These are phyloP conservation scores for Nomada ruficornis DNA, from an alignment of 2,888 invertebrate genomes.

Conservation along the genomic window DNA sequence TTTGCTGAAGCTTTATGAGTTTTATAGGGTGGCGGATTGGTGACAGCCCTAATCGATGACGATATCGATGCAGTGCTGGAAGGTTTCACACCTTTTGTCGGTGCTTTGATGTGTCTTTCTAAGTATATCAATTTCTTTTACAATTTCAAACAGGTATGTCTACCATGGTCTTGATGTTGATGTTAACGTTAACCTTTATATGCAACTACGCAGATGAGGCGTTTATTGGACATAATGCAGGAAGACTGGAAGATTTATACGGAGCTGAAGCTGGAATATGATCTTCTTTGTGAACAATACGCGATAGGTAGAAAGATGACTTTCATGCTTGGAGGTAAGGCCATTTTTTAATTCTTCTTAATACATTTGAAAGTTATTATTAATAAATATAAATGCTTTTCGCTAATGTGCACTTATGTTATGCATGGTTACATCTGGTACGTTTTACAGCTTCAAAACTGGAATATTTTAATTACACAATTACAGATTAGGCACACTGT, in stretches of 20 bases:
- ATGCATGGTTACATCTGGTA: too few species aligned
- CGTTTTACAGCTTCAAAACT: too few species aligned
- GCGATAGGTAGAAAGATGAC: constrained; percentile 47
- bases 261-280: constrained; percentile 25
- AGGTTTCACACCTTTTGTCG: constrained; percentile 49
- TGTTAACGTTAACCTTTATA: not conserved
- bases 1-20: too few species aligned
- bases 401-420: too few species aligned
- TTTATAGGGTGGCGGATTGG: constrained; percentile 56
- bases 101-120: constrained; percentile 59
- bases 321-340: constrained; percentile 54
- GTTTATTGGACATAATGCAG: constrained; percentile 44
- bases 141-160: constrained; percentile 55
- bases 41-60: constrained; percentile 29
- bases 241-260: constrained; percentile 58
- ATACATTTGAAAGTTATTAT: too few species aligned
- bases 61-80: constrained; percentile 58
- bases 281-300: constrained; percentile 51
- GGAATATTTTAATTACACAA: too few species aligned
- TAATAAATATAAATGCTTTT: too few species aligned
- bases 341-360: not conserved
- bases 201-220: constrained; percentile 49
- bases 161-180: not conserved
- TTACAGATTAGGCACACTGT: too few species aligned
- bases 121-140: constrained; percentile 60